These are phyloP conservation scores for Conus ventricosus DNA, from an alignment of 1,140 invertebrate species.

Conservation along the genomic window DNA sequence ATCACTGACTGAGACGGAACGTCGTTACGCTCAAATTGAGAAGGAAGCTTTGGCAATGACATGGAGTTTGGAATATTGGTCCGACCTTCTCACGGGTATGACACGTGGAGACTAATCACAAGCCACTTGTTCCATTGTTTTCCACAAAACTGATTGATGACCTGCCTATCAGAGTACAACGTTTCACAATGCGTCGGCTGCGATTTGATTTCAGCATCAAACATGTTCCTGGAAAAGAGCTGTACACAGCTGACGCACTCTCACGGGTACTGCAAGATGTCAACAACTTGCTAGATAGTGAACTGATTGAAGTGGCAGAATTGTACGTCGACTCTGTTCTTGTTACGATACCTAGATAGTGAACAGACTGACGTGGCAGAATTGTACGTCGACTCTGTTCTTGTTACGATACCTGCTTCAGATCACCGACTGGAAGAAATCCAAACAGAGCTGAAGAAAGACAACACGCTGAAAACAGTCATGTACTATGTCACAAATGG, in stretches of 20 bases:
- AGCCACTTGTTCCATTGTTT: slow-evolving; percentile 29
- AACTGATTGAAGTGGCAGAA: not conserved
- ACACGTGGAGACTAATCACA: slow-evolving; percentile 30
- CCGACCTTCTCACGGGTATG: slow-evolving; percentile 37
- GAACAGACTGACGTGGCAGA: not conserved
- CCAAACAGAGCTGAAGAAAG: slow-evolving; percentile 4
- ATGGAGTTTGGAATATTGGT: slow-evolving; percentile 67
- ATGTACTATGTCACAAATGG: not conserved
- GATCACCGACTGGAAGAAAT: not conserved
- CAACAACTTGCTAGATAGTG: not conserved
- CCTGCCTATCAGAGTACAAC: slow-evolving; percentile 17
- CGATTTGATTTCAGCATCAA: not conserved
- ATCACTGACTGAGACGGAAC: not conserved
- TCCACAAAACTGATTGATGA: not conserved
- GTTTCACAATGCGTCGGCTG: not conserved
- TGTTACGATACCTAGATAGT: not conserved
- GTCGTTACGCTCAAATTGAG: not conserved
- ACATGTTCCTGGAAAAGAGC: slow-evolving; percentile 22
- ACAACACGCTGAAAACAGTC: not conserved
- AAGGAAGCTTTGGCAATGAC: not conserved
- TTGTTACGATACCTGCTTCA: slow-evolving; percentile 4
- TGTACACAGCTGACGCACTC: slow-evolving; percentile 17
- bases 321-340: slow-evolving; percentile 11
- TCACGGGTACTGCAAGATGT: not conserved
- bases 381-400: slow-evolving; percentile 1